These are phyloP conservation scores for Ciona savignyi DNA, from an alignment of 23 tunicate species.

Conservation along the genomic window DNA sequence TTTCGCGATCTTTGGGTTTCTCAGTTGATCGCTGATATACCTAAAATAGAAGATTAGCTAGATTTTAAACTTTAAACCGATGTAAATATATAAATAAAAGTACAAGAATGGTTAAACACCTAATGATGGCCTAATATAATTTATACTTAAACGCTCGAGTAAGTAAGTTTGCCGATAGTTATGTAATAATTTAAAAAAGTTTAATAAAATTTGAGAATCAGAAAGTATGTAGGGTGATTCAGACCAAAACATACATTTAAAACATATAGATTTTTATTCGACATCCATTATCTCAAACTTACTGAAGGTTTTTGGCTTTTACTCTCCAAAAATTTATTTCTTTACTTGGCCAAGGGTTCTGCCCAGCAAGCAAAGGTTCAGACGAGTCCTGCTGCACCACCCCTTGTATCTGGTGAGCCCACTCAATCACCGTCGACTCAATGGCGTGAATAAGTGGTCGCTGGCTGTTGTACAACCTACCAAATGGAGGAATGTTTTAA, in stretches of 20 bases:
- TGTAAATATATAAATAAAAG: background rate
- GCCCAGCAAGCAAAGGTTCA: constrained; percentile 57
- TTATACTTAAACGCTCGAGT: too few species aligned
- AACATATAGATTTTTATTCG: too few species aligned
- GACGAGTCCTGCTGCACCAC: constrained; percentile 73
- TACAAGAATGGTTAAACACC: background rate
- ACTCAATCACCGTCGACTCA: constrained; percentile 82
- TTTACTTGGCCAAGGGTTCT: constrained; percentile 73
- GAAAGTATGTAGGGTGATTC: too few species aligned
- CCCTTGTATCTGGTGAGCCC: constrained; percentile 77
- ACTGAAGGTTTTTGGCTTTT: constrained; percentile 61
- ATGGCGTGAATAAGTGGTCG: constrained; percentile 74
- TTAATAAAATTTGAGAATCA: too few species aligned
- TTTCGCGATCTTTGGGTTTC: constrained; percentile 51
- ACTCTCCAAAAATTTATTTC: constrained; percentile 84
- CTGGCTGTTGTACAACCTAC: constrained; percentile 15
- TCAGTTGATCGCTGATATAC: constrained; percentile 62
- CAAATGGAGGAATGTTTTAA: too few species aligned
- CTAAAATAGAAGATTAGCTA: constrained; percentile 16
- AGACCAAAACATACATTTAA: background rate
- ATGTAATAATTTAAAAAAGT: too few species aligned
- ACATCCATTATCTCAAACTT: constrained; percentile 2
- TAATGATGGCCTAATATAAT: too few species aligned
- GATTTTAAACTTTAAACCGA: background rate
- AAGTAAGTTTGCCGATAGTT: too few species aligned